phyloP scores from a whole-genome alignment of 2,797 vertebrate genomes.

The Sphenopsis melanotis region DNA sequence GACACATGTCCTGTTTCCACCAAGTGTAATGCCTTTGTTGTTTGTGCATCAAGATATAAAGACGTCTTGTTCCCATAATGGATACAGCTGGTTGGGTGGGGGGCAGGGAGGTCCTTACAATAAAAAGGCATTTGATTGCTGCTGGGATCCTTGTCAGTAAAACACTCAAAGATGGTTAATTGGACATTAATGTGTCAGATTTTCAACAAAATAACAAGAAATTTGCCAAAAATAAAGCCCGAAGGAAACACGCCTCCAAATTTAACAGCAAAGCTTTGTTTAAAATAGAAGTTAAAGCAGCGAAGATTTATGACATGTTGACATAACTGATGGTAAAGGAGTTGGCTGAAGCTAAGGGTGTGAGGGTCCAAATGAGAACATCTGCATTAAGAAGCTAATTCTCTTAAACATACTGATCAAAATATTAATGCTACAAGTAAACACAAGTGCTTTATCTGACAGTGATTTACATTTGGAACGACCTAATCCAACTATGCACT shows the following conservation, averaged over 20 bases:
- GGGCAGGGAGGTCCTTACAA: slow-evolving; percentile 25
- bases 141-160: slow-evolving; percentile 62
- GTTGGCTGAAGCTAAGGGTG: slow-evolving; percentile 74
- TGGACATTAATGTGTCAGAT: slow-evolving; percentile 75
- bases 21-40: slow-evolving; percentile 37
- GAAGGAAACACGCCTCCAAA: slow-evolving; percentile 68
- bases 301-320: slow-evolving; percentile 84
- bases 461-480: slow-evolving; percentile 85
- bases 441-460: slow-evolving; percentile 85
- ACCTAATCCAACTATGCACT: slow-evolving; percentile 81
- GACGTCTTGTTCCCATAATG: slow-evolving; percentile 59
- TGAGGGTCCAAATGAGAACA: slow-evolving; percentile 77
- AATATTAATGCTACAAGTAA: slow-evolving; percentile 88
- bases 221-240: slow-evolving; percentile 73
- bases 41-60: slow-evolving; percentile 41
- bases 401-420: slow-evolving; percentile 88
- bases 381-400: slow-evolving; percentile 88
- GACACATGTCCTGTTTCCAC: background rate
- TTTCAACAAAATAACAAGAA: slow-evolving; percentile 71
- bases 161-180: slow-evolving; percentile 72
- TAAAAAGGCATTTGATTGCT: slow-evolving; percentile 48
- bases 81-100: slow-evolving; percentile 33
- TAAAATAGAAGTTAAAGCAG: slow-evolving; percentile 72
- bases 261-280: slow-evolving; percentile 74
- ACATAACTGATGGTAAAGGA: slow-evolving; percentile 78